Conservation (phyloP, 2,113 vertebrate genomes). For the Ceyx margarethae region DNA sequence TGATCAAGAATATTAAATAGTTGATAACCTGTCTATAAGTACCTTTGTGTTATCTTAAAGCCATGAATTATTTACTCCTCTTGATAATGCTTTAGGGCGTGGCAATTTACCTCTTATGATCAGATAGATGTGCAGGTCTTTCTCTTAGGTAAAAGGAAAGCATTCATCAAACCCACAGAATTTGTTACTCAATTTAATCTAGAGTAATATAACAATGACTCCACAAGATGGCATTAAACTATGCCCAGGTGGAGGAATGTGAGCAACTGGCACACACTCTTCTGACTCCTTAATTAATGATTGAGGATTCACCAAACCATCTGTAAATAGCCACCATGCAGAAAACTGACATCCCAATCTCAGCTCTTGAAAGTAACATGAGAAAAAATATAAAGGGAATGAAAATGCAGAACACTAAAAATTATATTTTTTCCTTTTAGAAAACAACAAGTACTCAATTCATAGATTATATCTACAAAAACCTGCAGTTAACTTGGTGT, state of each 20-base stretch:
- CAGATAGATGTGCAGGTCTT: not conserved
- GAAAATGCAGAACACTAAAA: not conserved
- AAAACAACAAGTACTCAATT: not conserved
- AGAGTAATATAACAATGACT: not conserved
- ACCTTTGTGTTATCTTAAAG: not conserved
- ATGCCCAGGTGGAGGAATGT: not conserved
- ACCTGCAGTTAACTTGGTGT: not conserved
- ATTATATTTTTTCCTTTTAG: not conserved
- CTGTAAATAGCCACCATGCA: not conserved
- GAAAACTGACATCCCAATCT: not conserved
- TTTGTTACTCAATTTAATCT: not conserved
- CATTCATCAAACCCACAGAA: not conserved
- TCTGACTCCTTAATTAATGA: not conserved
- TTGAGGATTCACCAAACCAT: not conserved
- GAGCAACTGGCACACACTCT: not conserved
- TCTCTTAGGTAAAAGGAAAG: not conserved
- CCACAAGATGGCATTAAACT: conserved; percentile 35
- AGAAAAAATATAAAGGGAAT: not conserved
- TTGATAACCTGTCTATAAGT: not conserved
- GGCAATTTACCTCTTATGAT: not conserved
- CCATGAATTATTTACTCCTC: not conserved
- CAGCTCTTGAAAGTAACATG: not conserved
- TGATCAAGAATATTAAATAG: not conserved
- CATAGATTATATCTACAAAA: not conserved
- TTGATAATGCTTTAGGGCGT: not conserved